Percentiles rank a stretch among this genome's conserved stretches.
These are phyloP conservation scores for Artibeus jamaicensis DNA, from an alignment of 2,797 vertebrate species.

Conservation along the genomic window DNA sequence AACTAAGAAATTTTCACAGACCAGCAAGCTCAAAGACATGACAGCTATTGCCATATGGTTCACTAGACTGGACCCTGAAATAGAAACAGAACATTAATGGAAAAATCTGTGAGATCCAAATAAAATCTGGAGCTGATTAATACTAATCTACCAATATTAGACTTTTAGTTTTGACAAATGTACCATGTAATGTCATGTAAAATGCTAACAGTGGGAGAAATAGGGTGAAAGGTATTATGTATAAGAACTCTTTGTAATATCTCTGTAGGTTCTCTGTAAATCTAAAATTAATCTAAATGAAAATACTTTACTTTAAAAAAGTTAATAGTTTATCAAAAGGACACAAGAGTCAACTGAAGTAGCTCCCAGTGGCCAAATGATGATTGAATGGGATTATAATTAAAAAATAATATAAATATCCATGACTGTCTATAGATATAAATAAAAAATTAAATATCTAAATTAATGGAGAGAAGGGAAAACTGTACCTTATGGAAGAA, in stretches of 20 bases:
- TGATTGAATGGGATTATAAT: neutral
- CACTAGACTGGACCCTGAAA: neutral
- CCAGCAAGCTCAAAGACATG: neutral
- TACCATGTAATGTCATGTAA: neutral
- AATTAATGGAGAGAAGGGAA: neutral
- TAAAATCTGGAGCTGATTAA: neutral
- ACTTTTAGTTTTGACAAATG: neutral
- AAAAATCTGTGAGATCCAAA: neutral
- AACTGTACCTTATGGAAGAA: neutral
- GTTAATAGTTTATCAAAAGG: neutral
- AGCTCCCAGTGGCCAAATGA: neutral
- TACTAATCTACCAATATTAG: neutral
- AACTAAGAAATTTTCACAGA: neutral
- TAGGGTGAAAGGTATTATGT: neutral
- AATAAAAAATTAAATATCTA: neutral
- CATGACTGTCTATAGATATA: neutral
- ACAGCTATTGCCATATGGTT: neutral
- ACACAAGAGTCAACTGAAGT: neutral
- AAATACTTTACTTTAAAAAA: neutral
- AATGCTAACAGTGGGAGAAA: neutral
- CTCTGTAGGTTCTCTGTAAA: neutral
- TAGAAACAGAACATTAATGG: neutral
- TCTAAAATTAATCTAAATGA: constrained; percentile 21
- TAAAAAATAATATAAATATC: neutral
- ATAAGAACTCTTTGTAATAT: neutral